Percentiles rank a stretch among this genome's conserved stretches.
Conservation (phyloP, 2,797 vertebrate species). For the Paratrypauchen microcephalus region DNA sequence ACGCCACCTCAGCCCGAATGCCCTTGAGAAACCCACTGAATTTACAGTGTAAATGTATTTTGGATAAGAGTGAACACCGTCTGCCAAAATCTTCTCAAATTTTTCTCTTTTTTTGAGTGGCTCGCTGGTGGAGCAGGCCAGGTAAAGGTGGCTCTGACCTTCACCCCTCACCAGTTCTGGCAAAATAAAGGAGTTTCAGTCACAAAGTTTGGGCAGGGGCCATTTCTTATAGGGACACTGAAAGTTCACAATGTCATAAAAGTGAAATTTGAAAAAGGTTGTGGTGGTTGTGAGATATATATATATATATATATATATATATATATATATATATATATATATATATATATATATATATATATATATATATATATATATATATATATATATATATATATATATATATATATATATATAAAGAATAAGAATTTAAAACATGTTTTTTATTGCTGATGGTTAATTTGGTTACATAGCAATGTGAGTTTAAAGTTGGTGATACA, state of each 20-base stretch:
- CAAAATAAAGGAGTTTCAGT: background rate
- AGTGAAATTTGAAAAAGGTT: background rate
- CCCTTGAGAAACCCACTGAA: constrained; percentile 61
- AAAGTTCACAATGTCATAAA: background rate
- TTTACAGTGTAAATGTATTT: constrained; percentile 23
- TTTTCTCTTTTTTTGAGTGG: constrained; percentile 18
- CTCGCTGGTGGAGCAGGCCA: constrained; percentile 9
- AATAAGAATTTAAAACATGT: too few species aligned
- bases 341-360: too few species aligned
- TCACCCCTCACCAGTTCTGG: constrained; percentile 9
- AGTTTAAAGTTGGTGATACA: too few species aligned
- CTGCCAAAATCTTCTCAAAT: constrained; percentile 26
- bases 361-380: too few species aligned
- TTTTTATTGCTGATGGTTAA: too few species aligned
- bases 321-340: too few species aligned
- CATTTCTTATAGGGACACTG: background rate
- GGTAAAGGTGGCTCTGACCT: constrained; percentile 19
- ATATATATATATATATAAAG: too few species aligned
- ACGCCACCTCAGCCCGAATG: constrained; percentile 45
- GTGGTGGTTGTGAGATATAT: too few species aligned
- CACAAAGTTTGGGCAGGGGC: background rate
- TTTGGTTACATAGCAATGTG: too few species aligned
- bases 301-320: too few species aligned
- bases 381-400: too few species aligned
- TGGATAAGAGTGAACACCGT: constrained; percentile 29